Base-by-base conservation (phyloP, 2,113 vertebrate species). In the Poeciliopsis prolifica region DNA sequence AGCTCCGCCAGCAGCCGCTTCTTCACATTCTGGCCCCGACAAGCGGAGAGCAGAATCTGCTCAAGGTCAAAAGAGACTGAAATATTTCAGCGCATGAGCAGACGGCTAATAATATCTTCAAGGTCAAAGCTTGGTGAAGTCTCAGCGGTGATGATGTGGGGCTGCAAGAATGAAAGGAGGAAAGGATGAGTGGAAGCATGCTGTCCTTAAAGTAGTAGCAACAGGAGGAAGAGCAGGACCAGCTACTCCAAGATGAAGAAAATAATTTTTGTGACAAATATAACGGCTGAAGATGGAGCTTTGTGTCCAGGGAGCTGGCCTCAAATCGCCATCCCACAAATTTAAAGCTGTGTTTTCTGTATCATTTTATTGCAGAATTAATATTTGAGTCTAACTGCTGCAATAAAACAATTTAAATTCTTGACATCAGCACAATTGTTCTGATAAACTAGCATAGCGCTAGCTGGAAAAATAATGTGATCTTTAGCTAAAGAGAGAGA, bases 51-150 rank as follows among this genome's bases (percentile, higher is more conserved):
- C 29, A 78, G n/a, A 67, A 78, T 80, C 28, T 4, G 60, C 73
- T 82, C 75, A 76, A 89, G 88, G 79, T 87, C 81, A 82, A 70
- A 72, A 0, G 61, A 77, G 65, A 33, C 68, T 68, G 7, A 3
- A 7, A 68, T 70, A 51, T 74, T 77, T 81, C 19, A 31, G 69
- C 10, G 60, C 71, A 65, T 71, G 86, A 79, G 82, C 84, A 75
- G 68, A 69, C 48, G 61, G 75, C 88, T 90, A 85, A 88, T 84
- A 84, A 87, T 86, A 88, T 76, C 83, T 65, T 79, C 77, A 87
- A 88, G 89, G 83, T 90, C 83, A 77, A 66, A 79, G 65, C 54
- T 29, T 78, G 51, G n/a, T 71, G 58, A 61, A 81, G 71, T 79
- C 64, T 80, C 78, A 54, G 79, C 85, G 80, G 83, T 86, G 83